These are phyloP conservation scores for Caenorhabditis virilis DNA, from an alignment of 2,888 invertebrate species.

Conservation along the genomic window DNA sequence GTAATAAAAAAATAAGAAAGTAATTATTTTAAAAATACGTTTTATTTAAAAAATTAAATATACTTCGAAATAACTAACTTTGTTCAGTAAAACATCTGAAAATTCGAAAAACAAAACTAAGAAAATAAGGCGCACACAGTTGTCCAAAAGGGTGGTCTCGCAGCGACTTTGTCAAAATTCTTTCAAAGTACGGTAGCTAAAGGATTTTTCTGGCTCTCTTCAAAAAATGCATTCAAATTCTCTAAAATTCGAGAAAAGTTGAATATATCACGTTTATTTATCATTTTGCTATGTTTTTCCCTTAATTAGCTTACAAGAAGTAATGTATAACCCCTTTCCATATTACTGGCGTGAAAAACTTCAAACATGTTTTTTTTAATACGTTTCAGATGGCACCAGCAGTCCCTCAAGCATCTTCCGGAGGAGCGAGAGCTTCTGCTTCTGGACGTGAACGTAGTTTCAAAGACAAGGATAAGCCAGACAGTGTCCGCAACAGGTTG, in stretches of 20 bases:
- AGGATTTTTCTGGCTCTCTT: slow-evolving; percentile 33
- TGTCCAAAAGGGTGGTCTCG: slow-evolving; percentile 19
- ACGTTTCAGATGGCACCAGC: slow-evolving; percentile 41
- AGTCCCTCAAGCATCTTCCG: slow-evolving; percentile 32
- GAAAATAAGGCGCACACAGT: slow-evolving; percentile 19
- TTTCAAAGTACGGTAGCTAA: slow-evolving; percentile 10
- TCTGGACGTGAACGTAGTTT: slow-evolving; percentile 48
- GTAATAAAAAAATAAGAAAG: too few relatives aligned
- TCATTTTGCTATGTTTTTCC: too few relatives aligned
- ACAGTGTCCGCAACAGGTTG: slow-evolving; percentile 68
- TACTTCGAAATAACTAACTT: background rate
- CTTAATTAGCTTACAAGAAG: too few relatives aligned
- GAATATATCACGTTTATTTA: background rate
- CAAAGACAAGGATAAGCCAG: slow-evolving; percentile 79
- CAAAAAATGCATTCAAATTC: slow-evolving; percentile 3
- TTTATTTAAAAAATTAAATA: background rate
- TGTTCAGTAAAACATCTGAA: background rate
- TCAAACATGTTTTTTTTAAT: too few relatives aligned
- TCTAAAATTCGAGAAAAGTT: background rate
- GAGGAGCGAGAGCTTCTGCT: slow-evolving; percentile 36
- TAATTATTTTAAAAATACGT: background rate
- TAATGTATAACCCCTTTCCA: too few relatives aligned
- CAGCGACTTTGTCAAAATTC: slow-evolving; percentile 16
- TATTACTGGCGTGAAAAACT: too few relatives aligned
- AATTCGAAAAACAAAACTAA: background rate